Base-by-base conservation (phyloP, 1,140 invertebrate genomes). In the Bursaphelenchus mucronatus region DNA sequence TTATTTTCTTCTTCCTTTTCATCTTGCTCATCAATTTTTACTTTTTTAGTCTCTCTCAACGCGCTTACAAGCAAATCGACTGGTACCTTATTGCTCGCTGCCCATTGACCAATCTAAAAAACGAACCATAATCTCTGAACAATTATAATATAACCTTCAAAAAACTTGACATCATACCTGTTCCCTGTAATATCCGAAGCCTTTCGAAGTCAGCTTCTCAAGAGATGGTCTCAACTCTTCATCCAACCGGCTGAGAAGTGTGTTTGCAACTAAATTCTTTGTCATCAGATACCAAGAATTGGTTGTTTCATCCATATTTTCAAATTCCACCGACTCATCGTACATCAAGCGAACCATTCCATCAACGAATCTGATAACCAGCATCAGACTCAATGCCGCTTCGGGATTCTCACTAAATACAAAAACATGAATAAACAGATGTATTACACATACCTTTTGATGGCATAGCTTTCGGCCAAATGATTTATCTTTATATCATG, bases 131-230 rank as follows among this genome's bases (percentile, higher is more conserved):
- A n/a, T n/a, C n/a, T n/a, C n/a, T n/a, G n/a, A n/a, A n/a, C n/a
- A n/a, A n/a, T n/a, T n/a, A n/a, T n/a, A n/a, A n/a, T n/a, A n/a
- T n/a, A n/a, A n/a, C n/a, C n/a, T 49, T 49, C 19, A 49, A 49
- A 49, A n/a, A 19, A 3, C 1, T 4, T n/a, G 19, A 3, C 47
- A 49, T 6, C 13, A 46, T 40, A 73, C 53, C 56, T 71, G 69
- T 30, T 70, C 69, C 49, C 69, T 17, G 49, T 70, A 70, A 50
- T 75, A 70, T 45, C 71, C 73, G 40, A 46, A 50, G n/a, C 73
- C 73, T 39, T 50, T 73, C 21, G 13, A n/a, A 30, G 57, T 13
- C 40, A 59, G 40, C 9, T 39, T 39, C 15, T 30, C 57, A 39
- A 59, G 40, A n/a, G 40, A 39, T 13, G 45, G 13, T 11, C 40